Conservation (phyloP, 2,888 invertebrate species). For the Pandemis heparana region DNA sequence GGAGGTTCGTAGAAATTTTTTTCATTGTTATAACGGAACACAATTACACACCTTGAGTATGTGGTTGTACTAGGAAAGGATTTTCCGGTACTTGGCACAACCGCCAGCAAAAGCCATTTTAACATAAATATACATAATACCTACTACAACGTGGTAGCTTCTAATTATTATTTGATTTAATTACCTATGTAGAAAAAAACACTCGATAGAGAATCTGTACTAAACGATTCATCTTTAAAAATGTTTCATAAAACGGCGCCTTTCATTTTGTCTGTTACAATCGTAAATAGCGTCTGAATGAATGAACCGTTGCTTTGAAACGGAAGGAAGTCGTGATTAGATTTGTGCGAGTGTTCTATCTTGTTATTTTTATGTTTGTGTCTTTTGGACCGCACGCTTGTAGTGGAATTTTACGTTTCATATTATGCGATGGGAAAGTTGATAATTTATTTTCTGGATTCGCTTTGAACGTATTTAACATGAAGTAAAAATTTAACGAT, state of each 20-base stretch:
- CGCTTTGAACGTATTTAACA: constrained; percentile 11
- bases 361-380: not conserved
- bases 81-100: too few relatives aligned
- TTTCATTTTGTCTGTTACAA: not conserved
- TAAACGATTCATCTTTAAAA: not conserved
- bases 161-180: too few relatives aligned
- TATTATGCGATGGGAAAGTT: constrained; percentile 37
- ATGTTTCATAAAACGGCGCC: not conserved
- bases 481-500: constrained; percentile 12
- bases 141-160: too few relatives aligned
- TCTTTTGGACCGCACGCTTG: constrained; percentile 11
- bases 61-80: too few relatives aligned
- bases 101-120: too few relatives aligned
- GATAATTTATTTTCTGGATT: constrained; percentile 37
- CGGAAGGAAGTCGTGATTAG: not conserved
- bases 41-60: too few relatives aligned
- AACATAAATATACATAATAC: too few relatives aligned
- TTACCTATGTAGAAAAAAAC: too few relatives aligned
- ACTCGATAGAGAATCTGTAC: not conserved
- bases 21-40: too few relatives aligned
- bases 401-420: constrained; percentile 35
- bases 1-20: too few relatives aligned
- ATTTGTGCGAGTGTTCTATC: constrained; percentile 21
- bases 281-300: not conserved
- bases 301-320: not conserved